Evolutionary conservation across 2,113 vertebrate genomes (phyloP).

Genomic region (Pterocles orientalis): DNA sequence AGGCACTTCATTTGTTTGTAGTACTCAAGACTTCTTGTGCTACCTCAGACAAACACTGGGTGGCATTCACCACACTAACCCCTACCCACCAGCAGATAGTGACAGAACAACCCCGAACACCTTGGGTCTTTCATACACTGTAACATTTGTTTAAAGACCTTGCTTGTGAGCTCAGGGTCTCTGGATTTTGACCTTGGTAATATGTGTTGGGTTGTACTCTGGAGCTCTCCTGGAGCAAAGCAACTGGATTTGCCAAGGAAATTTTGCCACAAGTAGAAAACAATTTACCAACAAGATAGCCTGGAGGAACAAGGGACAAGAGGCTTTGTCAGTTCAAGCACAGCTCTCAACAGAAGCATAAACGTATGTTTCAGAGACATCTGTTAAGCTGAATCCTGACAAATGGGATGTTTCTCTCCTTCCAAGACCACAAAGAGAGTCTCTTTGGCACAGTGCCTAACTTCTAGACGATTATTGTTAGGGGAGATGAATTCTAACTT

Average conservation of each 20-base stretch:
- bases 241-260: neutral
- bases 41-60: neutral
- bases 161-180: neutral
- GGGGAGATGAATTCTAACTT: neutral
- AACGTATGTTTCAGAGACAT: neutral
- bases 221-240: neutral
- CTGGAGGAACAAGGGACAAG: neutral
- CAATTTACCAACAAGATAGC: neutral
- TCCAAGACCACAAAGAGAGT: neutral
- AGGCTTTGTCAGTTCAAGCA: neutral
- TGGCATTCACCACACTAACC: neutral
- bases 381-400: neutral
- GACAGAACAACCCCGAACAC: accelerated
- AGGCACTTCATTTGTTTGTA: neutral
- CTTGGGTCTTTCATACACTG: neutral
- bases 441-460: neutral
- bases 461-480: neutral
- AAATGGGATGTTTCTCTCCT: neutral
- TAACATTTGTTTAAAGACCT: neutral
- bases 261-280: neutral
- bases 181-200: neutral
- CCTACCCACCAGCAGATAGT: neutral
- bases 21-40: neutral
- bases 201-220: neutral
- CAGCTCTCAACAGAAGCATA: neutral